Percentiles rank a stretch among this genome's conserved stretches.
phyloP scores from a whole-genome alignment of 2,888 invertebrate genomes.

The Lacanobia wlatinum region DNA sequence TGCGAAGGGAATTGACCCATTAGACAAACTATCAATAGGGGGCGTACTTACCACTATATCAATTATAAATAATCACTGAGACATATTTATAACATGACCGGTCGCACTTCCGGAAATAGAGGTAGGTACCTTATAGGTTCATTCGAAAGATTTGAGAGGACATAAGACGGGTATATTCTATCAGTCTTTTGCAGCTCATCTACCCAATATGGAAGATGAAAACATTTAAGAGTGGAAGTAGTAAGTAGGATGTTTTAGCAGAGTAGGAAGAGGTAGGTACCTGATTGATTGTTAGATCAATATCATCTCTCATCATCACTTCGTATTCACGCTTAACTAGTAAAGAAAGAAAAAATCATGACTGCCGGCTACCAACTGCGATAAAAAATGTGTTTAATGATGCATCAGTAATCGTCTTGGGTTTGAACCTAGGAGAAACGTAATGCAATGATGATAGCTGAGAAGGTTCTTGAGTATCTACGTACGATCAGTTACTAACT shows the following conservation, averaged over 20 bases:
- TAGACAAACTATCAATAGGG: conserved; percentile 46
- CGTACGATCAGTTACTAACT: background rate
- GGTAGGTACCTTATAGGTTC: too few species aligned
- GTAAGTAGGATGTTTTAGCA: background rate
- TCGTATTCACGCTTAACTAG: conserved; percentile 19
- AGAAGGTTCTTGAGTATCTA: background rate
- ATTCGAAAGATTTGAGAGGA: too few species aligned
- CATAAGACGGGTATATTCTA: background rate
- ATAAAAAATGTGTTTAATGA: conserved; percentile 43
- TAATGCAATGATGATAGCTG: background rate
- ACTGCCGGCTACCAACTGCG: conserved; percentile 1
- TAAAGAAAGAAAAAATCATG: conserved; percentile 26
- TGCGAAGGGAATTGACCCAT: conserved; percentile 56
- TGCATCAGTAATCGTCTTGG: conserved; percentile 32
- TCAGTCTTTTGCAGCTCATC: background rate
- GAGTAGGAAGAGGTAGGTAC: background rate
- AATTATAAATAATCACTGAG: background rate
- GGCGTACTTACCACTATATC: background rate
- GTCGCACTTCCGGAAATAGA: background rate
- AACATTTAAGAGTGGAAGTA: background rate
- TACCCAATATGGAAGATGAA: background rate
- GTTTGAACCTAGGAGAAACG: conserved; percentile 13
- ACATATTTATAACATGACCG: background rate
- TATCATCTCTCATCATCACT: conserved; percentile 1
- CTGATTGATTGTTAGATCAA: conserved; percentile 6